A percentile compares a stretch with the other conserved stretches of the same genome.
Evolutionary conservation across 2,888 invertebrate genomes (phyloP).

Genomic region (Carcina quercana): DNA sequence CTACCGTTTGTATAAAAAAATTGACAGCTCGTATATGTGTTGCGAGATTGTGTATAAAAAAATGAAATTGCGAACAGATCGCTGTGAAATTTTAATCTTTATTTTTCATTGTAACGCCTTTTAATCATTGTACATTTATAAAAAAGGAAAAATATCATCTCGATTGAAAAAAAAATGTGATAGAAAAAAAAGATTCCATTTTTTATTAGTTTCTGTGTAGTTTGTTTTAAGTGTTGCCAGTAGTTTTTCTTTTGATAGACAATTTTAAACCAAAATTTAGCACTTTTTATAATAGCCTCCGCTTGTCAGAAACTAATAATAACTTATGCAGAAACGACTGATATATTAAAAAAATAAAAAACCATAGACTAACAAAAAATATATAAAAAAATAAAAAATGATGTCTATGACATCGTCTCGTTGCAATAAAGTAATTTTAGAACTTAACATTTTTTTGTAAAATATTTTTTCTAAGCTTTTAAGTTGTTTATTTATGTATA

Average conservation of each 20-base stretch:
- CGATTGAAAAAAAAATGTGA: slow-evolving; percentile 44
- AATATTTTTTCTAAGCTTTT: slow-evolving; percentile 35
- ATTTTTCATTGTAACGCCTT: no score
- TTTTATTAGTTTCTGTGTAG: slow-evolving; percentile 48
- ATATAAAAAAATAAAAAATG: slow-evolving; percentile 26
- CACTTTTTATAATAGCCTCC: slow-evolving; percentile 3
- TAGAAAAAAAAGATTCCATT: slow-evolving; percentile 61
- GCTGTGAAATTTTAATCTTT: no score
- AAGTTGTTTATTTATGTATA: slow-evolving; percentile 43
- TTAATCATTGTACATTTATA: no score
- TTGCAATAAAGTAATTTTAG: slow-evolving; percentile 60
- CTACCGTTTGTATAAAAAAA: no score
- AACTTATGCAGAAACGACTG: slow-evolving; percentile 37
- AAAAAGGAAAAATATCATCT: no score
- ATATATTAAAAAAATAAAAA: slow-evolving; percentile 17
- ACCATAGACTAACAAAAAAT: slow-evolving; percentile 15
- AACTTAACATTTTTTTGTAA: slow-evolving; percentile 38
- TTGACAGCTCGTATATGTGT: no score
- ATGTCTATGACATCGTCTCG: slow-evolving; percentile 44
- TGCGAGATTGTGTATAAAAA: no score
- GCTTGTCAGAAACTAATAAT: slow-evolving; percentile 9
- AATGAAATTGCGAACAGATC: no score
- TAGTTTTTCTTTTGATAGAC: slow-evolving; percentile 11
- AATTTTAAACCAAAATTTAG: slow-evolving; percentile 4
- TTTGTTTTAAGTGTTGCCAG: slow-evolving; percentile 20